phyloP scores from a whole-genome alignment of 2,888 invertebrate species.

The Apamea anceps region DNA sequence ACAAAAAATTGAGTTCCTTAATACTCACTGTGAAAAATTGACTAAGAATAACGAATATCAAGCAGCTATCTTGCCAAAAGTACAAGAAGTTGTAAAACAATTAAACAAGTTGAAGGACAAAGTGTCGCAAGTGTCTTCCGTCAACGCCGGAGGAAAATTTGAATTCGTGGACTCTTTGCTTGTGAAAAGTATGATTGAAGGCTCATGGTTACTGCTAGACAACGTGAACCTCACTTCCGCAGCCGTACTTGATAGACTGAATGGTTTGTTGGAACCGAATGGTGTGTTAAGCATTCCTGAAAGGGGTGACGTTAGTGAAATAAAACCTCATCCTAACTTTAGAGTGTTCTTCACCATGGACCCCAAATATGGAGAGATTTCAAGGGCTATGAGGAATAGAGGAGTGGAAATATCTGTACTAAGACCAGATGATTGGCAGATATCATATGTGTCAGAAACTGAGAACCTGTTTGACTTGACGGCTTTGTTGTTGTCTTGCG shows the following conservation, averaged over 20 bases:
- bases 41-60: constrained; percentile 65
- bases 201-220: constrained; percentile 96
- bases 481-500: constrained; percentile 83
- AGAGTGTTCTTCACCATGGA: constrained; percentile 98
- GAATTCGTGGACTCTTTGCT: constrained; percentile 98
- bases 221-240: constrained; percentile 99
- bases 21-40: constrained; percentile 76
- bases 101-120: constrained; percentile 82
- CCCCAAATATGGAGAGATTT: constrained; percentile 98
- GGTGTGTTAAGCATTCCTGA: constrained; percentile 97
- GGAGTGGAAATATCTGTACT: constrained; percentile 95
- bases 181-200: constrained; percentile 95
- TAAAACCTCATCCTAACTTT: constrained; percentile 97
- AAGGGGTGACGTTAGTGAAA: constrained; percentile 95
- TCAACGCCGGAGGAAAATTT: constrained; percentile 96
- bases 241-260: constrained; percentile 98
- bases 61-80: constrained; percentile 58
- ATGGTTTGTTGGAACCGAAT: constrained; percentile 97
- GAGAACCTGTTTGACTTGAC: constrained; percentile 83
- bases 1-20: constrained; percentile 78
- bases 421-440: constrained; percentile 78
- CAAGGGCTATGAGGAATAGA: constrained; percentile 99
- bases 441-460: constrained; percentile 77
- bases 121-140: constrained; percentile 89
- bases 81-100: constrained; percentile 76